Base-by-base conservation (phyloP, 2,113 vertebrate species). In the Mellivora capensis region DNA sequence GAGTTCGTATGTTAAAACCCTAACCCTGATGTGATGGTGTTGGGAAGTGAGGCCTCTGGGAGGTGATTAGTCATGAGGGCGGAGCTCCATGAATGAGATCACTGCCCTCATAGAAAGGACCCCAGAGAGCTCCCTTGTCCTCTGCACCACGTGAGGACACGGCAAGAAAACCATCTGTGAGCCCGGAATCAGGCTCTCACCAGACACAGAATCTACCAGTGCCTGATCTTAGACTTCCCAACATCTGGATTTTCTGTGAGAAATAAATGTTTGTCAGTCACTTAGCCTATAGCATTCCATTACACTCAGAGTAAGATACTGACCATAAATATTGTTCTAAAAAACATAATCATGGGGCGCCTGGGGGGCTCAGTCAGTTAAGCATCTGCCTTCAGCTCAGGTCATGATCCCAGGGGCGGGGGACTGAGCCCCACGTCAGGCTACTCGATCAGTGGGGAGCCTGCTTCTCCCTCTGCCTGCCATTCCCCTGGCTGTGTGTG, bases 181-280 rank as follows among this genome's bases (percentile, higher is more conserved):
- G 14, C 34, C 61, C 10, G 5, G n/a, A 91, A 64, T 6, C 2
- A 5, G 62, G 72, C 71, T 15, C 27, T 62, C 52, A n/a, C 25
- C 23, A 13, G 37, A 47, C 12, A 34, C n/a, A 0, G 0, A 37
- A 57, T 49, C 23, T 34, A 31, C 39, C 8, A 18, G 42, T 9
- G 25, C 67, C 9, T 20, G 39, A 37, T 52, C 82, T 37, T 15
- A 12, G 42, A 76, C 72, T 14, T 83, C 31, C 25, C 4, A 54
- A 10, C 18, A 79, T 49, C 77, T 5, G 12, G 52, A 62, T 80
- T 47, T 76, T 17, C 64, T 5, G 23, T n/a, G 42, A 87, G 25
- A 71, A 42, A 34, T 47, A 34, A 54, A 47, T 69, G 23, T 47
- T 18, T 39, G 34, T 5, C 44, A 23, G 47, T 25, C 81, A 34